phyloP scores from a whole-genome alignment of 2,797 vertebrate genomes.

The Myoxocephalus aenaeus region DNA sequence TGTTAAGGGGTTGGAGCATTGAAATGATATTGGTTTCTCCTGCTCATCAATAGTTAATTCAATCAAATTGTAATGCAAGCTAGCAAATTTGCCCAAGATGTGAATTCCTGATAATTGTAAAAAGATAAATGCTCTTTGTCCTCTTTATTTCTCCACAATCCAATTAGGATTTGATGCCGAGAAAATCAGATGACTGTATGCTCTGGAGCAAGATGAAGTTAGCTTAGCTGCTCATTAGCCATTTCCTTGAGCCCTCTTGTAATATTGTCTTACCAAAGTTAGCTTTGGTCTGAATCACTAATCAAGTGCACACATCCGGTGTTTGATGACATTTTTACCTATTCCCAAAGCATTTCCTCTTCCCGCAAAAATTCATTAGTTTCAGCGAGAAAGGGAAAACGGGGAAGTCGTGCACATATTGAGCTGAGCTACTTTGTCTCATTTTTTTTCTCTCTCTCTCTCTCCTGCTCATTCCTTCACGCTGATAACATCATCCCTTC shows the following conservation, averaged over 20 bases:
- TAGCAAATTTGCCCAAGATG: slow-evolving; percentile 73
- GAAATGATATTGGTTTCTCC: slow-evolving; percentile 55
- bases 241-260: slow-evolving; percentile 76
- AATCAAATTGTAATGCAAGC: slow-evolving; percentile 65
- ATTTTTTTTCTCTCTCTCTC: slow-evolving; percentile 22
- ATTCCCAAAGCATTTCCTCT: slow-evolving; percentile 77
- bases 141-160: slow-evolving; percentile 74
- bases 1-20: slow-evolving; percentile 33
- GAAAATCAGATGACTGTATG: slow-evolving; percentile 73
- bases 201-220: slow-evolving; percentile 69
- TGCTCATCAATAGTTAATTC: slow-evolving; percentile 77
- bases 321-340: slow-evolving; percentile 80
- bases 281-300: slow-evolving; percentile 78
- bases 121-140: slow-evolving; percentile 74
- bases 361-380: slow-evolving; percentile 71
- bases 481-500: slow-evolving; percentile 60
- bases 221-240: slow-evolving; percentile 79
- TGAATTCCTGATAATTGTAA: slow-evolving; percentile 72
- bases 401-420: slow-evolving; percentile 53
- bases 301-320: slow-evolving; percentile 79
- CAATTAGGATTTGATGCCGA: slow-evolving; percentile 71
- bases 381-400: slow-evolving; percentile 58
- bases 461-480: slow-evolving; percentile 50
- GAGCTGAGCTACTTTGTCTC: slow-evolving; percentile 59
- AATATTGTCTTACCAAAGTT: slow-evolving; percentile 80